A percentile compares a stretch with the other conserved stretches of the same genome.
Evolutionary conservation across 2,113 vertebrate species (phyloP).

Genomic region (Plectropomus leopardus): DNA sequence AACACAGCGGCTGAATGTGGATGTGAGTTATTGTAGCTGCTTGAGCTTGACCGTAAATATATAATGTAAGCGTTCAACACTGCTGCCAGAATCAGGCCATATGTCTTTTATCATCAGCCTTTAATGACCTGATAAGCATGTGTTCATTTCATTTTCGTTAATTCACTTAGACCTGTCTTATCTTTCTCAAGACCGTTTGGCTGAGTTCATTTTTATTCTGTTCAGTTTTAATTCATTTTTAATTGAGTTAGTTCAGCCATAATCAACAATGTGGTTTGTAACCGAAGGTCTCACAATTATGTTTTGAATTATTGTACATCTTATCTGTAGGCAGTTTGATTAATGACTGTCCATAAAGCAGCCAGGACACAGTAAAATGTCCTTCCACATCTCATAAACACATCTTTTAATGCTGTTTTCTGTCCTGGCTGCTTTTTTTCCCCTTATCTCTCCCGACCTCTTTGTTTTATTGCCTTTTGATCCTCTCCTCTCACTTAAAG

Average conservation of each 20-base stretch:
- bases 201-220: constrained; percentile 12
- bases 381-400: not conserved
- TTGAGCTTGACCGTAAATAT: not conserved
- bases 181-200: constrained; percentile 13
- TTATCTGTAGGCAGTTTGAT: not conserved
- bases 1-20: constrained; percentile 2
- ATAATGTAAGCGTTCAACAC: not conserved
- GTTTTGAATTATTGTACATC: constrained; percentile 4
- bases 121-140: constrained; percentile 29
- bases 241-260: not conserved
- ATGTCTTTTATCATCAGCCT: constrained; percentile 8
- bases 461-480: not conserved
- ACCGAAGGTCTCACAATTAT: constrained; percentile 2
- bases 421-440: not conserved
- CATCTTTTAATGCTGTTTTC: not conserved
- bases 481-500: not conserved
- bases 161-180: constrained; percentile 8
- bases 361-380: not conserved
- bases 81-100: not conserved
- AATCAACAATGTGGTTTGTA: not conserved
- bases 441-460: not conserved
- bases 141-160: constrained; percentile 1
- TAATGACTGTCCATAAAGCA: constrained; percentile 3
- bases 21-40: constrained; percentile 26
- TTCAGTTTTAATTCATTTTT: constrained; percentile 23